Base-by-base conservation (phyloP, 2,888 invertebrate genomes). In the Drosophila paranaensis region DNA sequence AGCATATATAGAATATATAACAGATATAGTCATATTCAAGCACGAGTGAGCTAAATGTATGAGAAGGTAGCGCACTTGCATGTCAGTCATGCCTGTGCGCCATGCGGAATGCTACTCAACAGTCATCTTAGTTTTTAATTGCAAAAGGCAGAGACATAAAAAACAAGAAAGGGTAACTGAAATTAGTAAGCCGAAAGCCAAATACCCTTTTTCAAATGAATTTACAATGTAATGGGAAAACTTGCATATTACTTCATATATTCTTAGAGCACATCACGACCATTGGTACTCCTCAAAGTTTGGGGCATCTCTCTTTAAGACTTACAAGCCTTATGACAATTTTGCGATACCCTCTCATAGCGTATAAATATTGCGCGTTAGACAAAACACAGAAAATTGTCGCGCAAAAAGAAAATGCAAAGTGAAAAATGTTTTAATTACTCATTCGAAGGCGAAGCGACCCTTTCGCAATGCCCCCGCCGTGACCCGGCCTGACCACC, bases 351-450 rank as follows among this genome's bases (percentile, higher is more conserved):
- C 40, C n/a, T 40, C 6, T 40, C 2, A 0, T 16, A 27, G 39
- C 16, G 54, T 14, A 53, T 20, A 14, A 60, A 76, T 65, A 70
- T 69, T 45, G 63, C 61, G 66, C 62, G 61, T 79, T 80, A 57
- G 61, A 68, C 70, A 82, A 72, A 82, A 75, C 81, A 62, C 53
- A 75, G 66, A 68, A 67, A 82, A 72, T 67, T 76, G 75, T 78
- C 72, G 66, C 37, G 69, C 53, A 57, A 74, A 74, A 69, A 51
- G 60, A 61, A 74, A 75, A 69, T 55, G 62, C 73, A 76, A 86
- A 75, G 73, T 82, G 70, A 84, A 87, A 91, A 91, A 90, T 88
- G 86, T 91, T 91, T 91, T 91, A 91, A 91, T 91, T 91, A 91
- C 91, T 89, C 91, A 88, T 88, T 90, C 79, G 89, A 51, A 57